Conservation (phyloP, 2,888 invertebrate species). For the Aproaerema taeniolella region DNA sequence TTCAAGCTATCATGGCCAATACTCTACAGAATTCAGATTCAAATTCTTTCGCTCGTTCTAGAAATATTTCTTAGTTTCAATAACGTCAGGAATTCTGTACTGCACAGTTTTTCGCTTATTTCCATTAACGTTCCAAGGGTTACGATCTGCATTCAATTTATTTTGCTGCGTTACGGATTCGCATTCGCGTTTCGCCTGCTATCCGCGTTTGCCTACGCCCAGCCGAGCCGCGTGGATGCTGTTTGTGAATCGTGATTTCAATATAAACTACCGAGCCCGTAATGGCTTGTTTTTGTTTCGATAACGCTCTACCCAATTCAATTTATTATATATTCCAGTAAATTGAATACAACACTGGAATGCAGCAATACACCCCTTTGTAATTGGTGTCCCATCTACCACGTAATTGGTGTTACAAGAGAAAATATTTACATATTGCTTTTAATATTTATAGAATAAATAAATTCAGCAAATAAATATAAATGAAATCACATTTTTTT, state of each 20-base stretch:
- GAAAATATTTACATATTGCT: no score
- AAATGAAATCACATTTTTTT: no score
- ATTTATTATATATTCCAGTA: conserved; percentile 1
- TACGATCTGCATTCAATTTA: conserved; percentile 49
- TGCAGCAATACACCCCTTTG: no score
- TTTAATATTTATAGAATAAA: no score
- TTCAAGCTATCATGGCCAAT: no score
- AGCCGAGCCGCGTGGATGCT: conserved; percentile 16
- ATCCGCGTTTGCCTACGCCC: conserved; percentile 28
- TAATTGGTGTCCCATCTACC: no score
- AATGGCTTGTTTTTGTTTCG: conserved; percentile 30
- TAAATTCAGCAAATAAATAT: no score
- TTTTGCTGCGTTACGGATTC: conserved; percentile 28
- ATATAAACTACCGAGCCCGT: conserved; percentile 27
- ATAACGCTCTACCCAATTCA: conserved; percentile 9
- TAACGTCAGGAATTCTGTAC: conserved; percentile 41
- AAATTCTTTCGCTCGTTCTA: conserved; percentile 8
- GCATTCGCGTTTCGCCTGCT: conserved; percentile 2
- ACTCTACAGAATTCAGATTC: no score
- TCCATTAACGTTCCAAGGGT: conserved; percentile 49
- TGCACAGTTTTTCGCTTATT: conserved; percentile 42
- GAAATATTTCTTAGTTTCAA: conserved; percentile 38
- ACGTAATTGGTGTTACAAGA: no score
- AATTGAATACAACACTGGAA: conserved; percentile 2
- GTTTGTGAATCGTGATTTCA: conserved; percentile 30